Conservation (phyloP, 2,797 vertebrate genomes). For the Tachyglossus aculeatus region DNA sequence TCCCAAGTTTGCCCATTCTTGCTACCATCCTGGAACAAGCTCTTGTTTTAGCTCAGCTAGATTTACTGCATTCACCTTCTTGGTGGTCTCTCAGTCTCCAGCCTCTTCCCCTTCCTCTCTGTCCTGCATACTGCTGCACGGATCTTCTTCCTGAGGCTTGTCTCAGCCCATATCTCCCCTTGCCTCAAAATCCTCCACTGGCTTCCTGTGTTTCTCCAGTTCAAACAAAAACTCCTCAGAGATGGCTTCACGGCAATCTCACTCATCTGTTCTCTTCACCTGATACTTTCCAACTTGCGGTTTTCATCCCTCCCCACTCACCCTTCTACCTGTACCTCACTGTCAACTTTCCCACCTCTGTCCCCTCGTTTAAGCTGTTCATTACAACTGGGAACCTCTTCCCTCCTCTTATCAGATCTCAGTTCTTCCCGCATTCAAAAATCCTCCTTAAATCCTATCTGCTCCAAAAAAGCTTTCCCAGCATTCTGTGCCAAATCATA, state of each 20-base stretch:
- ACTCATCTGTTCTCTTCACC: neutral
- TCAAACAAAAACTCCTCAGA: too few relatives aligned
- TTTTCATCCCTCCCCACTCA: neutral
- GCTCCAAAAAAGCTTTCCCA: neutral
- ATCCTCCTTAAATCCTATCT: too few relatives aligned
- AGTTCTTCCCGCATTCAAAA: neutral
- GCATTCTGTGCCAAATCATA: neutral
- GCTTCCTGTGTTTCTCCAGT: neutral
- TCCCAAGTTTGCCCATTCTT: too few relatives aligned
- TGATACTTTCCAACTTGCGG: neutral
- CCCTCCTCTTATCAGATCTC: neutral
- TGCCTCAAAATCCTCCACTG: neutral
- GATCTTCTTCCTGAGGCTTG: accelerated
- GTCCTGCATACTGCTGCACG: too few relatives aligned
- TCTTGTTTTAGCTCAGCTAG: too few relatives aligned
- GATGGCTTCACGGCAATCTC: neutral
- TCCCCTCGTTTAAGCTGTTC: neutral
- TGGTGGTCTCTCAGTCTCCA: too few relatives aligned
- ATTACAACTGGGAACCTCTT: neutral
- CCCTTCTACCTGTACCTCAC: neutral
- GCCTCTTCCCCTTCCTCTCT: too few relatives aligned
- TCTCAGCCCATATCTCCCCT: neutral
- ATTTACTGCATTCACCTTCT: too few relatives aligned
- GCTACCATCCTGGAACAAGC: too few relatives aligned
- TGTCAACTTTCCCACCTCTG: neutral